These are phyloP conservation scores for Macrophya alboannulata DNA, from an alignment of 2,888 invertebrate species.

Conservation along the genomic window DNA sequence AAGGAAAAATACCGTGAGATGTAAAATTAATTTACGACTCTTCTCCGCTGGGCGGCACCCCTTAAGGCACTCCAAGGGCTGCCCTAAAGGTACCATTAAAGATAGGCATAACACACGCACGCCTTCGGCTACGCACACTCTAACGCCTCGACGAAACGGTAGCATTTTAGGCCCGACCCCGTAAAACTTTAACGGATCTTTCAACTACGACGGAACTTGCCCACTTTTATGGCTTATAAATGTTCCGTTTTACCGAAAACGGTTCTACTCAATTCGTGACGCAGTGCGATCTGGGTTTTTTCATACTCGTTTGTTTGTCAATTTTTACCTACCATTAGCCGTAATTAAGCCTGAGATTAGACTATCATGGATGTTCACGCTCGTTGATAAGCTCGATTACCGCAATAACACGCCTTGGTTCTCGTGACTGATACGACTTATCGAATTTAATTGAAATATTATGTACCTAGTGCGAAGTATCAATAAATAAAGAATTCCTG, in stretches of 20 bases:
- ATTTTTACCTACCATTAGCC: background rate
- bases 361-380: background rate
- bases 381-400: background rate
- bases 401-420: background rate
- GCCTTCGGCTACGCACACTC: background rate
- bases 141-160: conserved; percentile 1
- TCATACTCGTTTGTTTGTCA: background rate
- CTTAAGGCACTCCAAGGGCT: conserved; percentile 35
- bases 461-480: background rate
- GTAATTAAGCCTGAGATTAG: background rate
- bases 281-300: background rate
- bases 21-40: conserved; percentile 54
- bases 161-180: conserved; percentile 59
- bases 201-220: conserved; percentile 61
- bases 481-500: background rate
- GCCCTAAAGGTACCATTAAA: conserved; percentile 45
- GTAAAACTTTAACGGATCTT: conserved; percentile 77
- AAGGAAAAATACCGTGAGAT: conserved; percentile 26
- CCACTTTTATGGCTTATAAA: conserved; percentile 72
- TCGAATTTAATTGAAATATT: background rate
- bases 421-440: background rate
- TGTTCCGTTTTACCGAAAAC: conserved; percentile 72
- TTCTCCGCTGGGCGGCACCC: background rate
- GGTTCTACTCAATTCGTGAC: conserved; percentile 1
- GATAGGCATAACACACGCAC: conserved; percentile 7